phyloP scores from a whole-genome alignment of 2,797 vertebrate genomes.

The Pseudotriccus pelzelni region DNA sequence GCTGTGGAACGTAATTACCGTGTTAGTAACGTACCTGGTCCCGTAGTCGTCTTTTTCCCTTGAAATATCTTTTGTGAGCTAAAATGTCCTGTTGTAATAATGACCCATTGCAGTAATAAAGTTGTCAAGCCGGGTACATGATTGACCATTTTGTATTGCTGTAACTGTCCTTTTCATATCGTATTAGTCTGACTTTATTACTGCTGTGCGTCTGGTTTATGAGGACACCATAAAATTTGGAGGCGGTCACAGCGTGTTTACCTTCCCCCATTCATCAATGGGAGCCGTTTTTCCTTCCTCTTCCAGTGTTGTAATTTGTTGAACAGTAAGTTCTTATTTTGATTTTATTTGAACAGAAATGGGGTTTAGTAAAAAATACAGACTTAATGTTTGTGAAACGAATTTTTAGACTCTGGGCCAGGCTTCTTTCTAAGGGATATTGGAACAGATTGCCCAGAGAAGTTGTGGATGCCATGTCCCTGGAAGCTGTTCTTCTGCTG shows the following conservation, averaged over 20 bases:
- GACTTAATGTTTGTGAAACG: not conserved
- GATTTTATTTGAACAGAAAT: not conserved
- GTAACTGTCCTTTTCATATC: slow-evolving; percentile 59
- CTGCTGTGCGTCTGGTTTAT: slow-evolving; percentile 50
- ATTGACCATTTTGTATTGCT: slow-evolving; percentile 65
- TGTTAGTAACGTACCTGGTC: not conserved
- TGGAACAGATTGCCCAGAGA: not conserved
- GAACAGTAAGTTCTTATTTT: not conserved
- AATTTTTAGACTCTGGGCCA: not conserved
- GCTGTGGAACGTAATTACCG: slow-evolving; percentile 58
- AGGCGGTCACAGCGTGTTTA: slow-evolving; percentile 25
- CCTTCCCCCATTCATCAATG: not conserved
- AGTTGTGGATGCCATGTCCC: not conserved
- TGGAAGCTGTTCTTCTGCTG: not conserved
- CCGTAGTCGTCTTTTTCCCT: slow-evolving; percentile 15
- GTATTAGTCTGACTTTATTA: slow-evolving; percentile 62
- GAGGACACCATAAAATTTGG: slow-evolving; percentile 53
- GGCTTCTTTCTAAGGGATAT: not conserved
- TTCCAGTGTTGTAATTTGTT: not conserved
- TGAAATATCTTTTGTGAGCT: slow-evolving; percentile 42
- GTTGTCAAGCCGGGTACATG: slow-evolving; percentile 50
- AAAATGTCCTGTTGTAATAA: slow-evolving; percentile 39
- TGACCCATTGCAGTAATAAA: slow-evolving; percentile 55
- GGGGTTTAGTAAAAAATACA: not conserved
- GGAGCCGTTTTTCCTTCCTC: not conserved